Percentiles rank a stretch among this genome's conserved stretches.
Evolutionary conservation across 2,888 invertebrate genomes (phyloP).

Genomic region (Synanthedon myopaeformis): DNA sequence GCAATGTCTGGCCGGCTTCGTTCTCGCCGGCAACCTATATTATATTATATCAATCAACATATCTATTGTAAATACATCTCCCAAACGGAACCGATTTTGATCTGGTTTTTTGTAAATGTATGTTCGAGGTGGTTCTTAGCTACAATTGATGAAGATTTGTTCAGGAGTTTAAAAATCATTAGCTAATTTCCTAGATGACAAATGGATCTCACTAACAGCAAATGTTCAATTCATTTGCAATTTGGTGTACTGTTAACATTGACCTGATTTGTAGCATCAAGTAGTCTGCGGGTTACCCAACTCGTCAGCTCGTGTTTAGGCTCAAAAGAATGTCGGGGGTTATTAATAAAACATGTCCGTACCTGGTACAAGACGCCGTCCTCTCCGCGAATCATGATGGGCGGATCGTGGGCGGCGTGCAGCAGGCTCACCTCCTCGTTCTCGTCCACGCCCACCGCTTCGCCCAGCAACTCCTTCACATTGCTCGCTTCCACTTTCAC

Average conservation of each 20-base stretch:
- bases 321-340: neutral
- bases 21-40: constrained; percentile 80
- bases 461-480: constrained; percentile 69
- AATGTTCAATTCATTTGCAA: too few relatives aligned
- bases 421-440: constrained; percentile 48
- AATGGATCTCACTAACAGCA: too few relatives aligned
- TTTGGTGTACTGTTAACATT: too few relatives aligned
- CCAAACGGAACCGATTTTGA: too few relatives aligned
- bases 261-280: too few relatives aligned
- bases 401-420: constrained; percentile 58
- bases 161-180: too few relatives aligned
- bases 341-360: constrained; percentile 2
- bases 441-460: constrained; percentile 49
- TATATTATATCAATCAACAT: neutral
- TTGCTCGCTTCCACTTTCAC: constrained; percentile 67
- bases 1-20: constrained; percentile 80
- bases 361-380: constrained; percentile 85
- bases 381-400: constrained; percentile 84
- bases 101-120: too few relatives aligned
- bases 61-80: too few relatives aligned
- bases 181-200: too few relatives aligned
- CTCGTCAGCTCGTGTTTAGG: neutral
- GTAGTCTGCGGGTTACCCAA: too few relatives aligned
- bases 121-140: too few relatives aligned
- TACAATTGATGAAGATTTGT: too few relatives aligned